Evolutionary conservation across 2,888 invertebrate genomes (phyloP).

Genomic region (Pocota personata): DNA sequence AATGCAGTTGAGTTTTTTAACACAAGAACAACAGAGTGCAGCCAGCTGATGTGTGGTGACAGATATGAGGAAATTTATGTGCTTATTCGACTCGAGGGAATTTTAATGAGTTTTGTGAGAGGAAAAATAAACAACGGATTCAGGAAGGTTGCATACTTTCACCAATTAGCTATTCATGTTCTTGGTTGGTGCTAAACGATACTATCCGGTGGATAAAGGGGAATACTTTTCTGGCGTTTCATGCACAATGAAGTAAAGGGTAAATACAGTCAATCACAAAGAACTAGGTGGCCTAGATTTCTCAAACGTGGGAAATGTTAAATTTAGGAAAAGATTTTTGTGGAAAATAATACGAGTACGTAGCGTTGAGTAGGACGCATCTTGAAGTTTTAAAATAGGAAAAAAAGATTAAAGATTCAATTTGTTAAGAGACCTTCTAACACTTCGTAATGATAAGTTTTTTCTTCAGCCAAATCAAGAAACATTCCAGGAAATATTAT

Average conservation of each 20-base stretch:
- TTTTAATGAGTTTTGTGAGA: slow-evolving; percentile 36
- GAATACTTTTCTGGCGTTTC: neutral
- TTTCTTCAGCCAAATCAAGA: too few relatives aligned
- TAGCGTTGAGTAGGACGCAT: too few relatives aligned
- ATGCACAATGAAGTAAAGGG: neutral
- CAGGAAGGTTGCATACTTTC: slow-evolving; percentile 41
- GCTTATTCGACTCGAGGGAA: slow-evolving; percentile 22
- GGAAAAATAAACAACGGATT: slow-evolving; percentile 15
- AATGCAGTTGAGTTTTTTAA: slow-evolving; percentile 30
- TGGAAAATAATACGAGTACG: neutral
- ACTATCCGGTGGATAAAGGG: neutral
- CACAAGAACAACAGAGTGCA: slow-evolving; percentile 25
- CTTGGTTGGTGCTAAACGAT: slow-evolving; percentile 14
- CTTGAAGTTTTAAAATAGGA: too few relatives aligned
- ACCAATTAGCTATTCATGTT: slow-evolving; percentile 28
- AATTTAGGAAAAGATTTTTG: neutral
- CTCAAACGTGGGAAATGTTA: neutral
- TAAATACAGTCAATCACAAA: neutral
- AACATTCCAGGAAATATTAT: too few relatives aligned
- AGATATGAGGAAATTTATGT: slow-evolving; percentile 46
- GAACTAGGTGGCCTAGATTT: neutral
- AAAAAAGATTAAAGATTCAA: too few relatives aligned
- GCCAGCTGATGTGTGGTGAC: slow-evolving; percentile 52
- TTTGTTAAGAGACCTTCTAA: too few relatives aligned
- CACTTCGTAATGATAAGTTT: too few relatives aligned